Evolutionary conservation across 2,888 invertebrate species (phyloP), one percentile per base, ranked within the genome.

Genomic region (Monochamus alternatus): DNA sequence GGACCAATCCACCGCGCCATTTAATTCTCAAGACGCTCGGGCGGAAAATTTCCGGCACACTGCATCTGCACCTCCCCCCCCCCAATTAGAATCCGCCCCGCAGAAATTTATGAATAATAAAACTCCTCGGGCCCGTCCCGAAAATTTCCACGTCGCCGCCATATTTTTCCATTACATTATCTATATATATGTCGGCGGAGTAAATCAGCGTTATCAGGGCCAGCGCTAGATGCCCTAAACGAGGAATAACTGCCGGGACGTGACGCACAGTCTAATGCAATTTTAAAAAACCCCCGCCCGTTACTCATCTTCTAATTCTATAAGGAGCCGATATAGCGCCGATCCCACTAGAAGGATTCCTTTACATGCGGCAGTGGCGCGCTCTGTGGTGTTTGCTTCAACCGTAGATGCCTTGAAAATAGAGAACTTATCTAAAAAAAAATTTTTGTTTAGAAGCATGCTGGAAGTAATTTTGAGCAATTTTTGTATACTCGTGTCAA

Each of bases 141-240:
- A 76, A 78, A 43, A 68, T 78, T 78, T 83, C 84, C 89, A 88
- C 88, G 89, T 87, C 76, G 78, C 78, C 73, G 82, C 86, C 82
- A 88, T 89, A 88, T 87, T 87, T 89, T 88, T 88, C 88, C 88
- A 89, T 89, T 88, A 89, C 87, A 88, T 88, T 89, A 88, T 89
- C 88, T 88, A 88, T 88, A 88, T 87, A 87, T 87, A 87, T 88
- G 86, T 85, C 85, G 80, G 83, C 75, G 86, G 85, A 88, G 88
- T 88, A 88, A 88, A 88, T 88, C 88, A 88, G 86, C 85, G 88
- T 88, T 88, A 88, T 88, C 89, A 86, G 82, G 83, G 81, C 83
- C 76, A 81, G 80, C 81, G 73, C 78, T 80, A 80, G 76, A 78
- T 78, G 77, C 75, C 75, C 76, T 86, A 88, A 89, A 89, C 89